Evolutionary conservation across 2,113 vertebrate species (phyloP), one percentile per base, ranked within the genome.

Genomic region (Catharus fuscescens): DNA sequence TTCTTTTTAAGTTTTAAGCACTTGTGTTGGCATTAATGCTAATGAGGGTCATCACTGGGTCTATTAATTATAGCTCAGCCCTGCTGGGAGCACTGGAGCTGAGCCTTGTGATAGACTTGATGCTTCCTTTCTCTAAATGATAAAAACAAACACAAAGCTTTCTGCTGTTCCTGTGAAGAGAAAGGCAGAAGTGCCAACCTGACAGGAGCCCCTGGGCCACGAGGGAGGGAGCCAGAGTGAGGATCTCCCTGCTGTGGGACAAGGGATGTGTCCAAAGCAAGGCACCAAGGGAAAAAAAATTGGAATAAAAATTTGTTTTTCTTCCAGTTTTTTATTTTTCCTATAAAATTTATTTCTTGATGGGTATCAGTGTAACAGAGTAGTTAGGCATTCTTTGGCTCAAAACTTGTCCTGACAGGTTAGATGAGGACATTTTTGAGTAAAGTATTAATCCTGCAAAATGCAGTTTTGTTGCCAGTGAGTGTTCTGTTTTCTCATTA

Each of bases 371-470:
- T 15, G 24, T 80, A 61, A 29, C 14, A 61, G 28, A 86, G 18
- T 73, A 38, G 34, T 53, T 67, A 59, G 64, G 13, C 54, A 50
- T 28, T 73, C 10, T 61, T 66, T 26, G 71, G 34, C 23, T 89
- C 47, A 15, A 45, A 61, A 59, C n/a, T 54, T 82, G 10, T 10
- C 26, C n/a, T 57, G n/a, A 25, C 0, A 0, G 40, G 65, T 86
- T 83, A 92, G 67, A 66, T 80, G 26, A 69, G 38, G 40, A 40
- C 70, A 61, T 70, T 88, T 53, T 25, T 69, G 50, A 82, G n/a
- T 69, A 24, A 86, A 90, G 36, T 56, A 72, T 76, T 82, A 67
- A 42, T 83, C 42, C 25, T 54, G 44, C 36, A 70, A 60, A 88
- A 92, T 77, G 36, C 62, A 59, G 3, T 86, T 90, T 92, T 45